Evolutionary conservation across 2,888 invertebrate genomes (phyloP), one percentile per base, ranked within the genome.

Genomic region (Octodonta nipae): DNA sequence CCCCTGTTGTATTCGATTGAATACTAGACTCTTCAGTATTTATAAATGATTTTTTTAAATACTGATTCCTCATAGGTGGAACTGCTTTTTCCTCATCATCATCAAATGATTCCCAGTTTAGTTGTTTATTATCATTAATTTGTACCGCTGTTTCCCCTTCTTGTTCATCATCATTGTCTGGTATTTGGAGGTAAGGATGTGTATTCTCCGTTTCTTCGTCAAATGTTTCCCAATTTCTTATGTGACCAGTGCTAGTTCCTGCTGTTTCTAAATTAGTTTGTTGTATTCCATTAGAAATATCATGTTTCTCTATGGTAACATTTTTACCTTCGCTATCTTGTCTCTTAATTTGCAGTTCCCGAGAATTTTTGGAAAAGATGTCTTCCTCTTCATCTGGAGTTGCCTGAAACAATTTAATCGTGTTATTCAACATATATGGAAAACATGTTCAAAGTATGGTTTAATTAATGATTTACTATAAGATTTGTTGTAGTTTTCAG

Each of bases 341-440:
- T 26, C 50, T 42, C 37, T 46, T 54, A 13, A 52, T 54, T 43
- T 56, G 55, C 12, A 55, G 38, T 41, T 56, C 56, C 26, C 52
- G 47, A 5, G 47, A 38, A 32, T 52, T 57, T 41, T 58, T 54
- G 0, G 70, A 66, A 43, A 70, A 70, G 43, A 73, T 68, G 3
- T 72, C 67, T 53, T 72, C 71, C 42, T 73, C 73, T 28, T 57
- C 58, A 32, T 55, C 56, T 0, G 50, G 47, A 30, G 46, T 40
- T 4, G 46, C 41, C 54, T 55, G 33, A 32, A 46, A 39, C 10
- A 22, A n/a, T n/a, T n/a, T n/a, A n/a, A n/a, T n/a, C n/a, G n/a
- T n/a, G n/a, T n/a, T n/a, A n/a, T n/a, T n/a, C n/a, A n/a, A n/a
- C n/a, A n/a, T n/a, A n/a, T n/a, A n/a, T n/a, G n/a, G n/a, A n/a